phyloP scores from a whole-genome alignment of 1,140 invertebrate species.

The Carposina sasakii region DNA sequence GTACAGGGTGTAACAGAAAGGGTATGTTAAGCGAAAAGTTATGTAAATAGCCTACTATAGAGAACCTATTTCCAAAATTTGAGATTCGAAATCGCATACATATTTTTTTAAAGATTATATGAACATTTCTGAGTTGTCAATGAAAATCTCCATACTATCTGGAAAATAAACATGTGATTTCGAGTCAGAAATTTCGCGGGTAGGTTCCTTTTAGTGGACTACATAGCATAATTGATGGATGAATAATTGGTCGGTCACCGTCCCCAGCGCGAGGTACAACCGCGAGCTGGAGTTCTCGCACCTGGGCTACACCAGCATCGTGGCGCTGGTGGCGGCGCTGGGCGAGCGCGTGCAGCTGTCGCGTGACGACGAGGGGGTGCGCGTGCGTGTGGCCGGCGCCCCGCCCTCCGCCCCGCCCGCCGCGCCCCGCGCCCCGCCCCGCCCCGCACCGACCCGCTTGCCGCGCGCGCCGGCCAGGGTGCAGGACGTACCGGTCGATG shows the following conservation, averaged over 20 bases:
- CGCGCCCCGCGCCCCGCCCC: background rate
- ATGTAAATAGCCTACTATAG: too few relatives aligned
- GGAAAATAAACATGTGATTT: too few relatives aligned
- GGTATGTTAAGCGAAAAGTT: too few relatives aligned
- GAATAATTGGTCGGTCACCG: background rate
- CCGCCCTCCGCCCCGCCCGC: background rate
- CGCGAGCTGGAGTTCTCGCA: conserved; percentile 44
- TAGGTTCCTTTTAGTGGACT: too few relatives aligned
- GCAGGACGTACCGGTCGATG: conserved; percentile 16
- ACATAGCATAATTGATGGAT: too few relatives aligned
- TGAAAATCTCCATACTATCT: too few relatives aligned
- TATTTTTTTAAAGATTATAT: too few relatives aligned
- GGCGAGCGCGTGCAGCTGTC: conserved; percentile 16
- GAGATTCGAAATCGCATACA: too few relatives aligned
- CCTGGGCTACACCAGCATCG: conserved; percentile 44
- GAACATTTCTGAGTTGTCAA: too few relatives aligned
- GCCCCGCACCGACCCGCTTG: conserved; percentile 5
- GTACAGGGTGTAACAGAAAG: too few relatives aligned
- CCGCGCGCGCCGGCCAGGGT: background rate
- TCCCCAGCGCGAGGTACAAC: conserved; percentile 34
- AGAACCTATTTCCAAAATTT: too few relatives aligned
- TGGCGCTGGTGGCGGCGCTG: conserved; percentile 33
- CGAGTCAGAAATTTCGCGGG: too few relatives aligned
- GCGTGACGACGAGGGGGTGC: conserved; percentile 24
- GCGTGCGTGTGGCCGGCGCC: background rate